Evolutionary conservation across 2,888 invertebrate genomes (phyloP).

Genomic region (Tipula confusa): DNA sequence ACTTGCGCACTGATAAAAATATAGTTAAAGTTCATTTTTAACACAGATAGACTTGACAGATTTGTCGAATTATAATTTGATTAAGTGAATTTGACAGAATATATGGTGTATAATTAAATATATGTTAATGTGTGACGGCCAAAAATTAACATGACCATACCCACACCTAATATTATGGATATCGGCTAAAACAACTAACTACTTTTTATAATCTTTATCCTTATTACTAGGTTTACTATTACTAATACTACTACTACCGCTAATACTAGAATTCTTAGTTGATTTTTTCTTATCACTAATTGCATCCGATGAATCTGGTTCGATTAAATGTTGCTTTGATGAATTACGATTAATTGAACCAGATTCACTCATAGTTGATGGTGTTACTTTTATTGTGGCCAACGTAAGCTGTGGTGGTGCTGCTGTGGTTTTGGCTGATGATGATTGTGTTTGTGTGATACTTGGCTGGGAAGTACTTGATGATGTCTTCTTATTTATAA

Average conservation of each 20-base stretch:
- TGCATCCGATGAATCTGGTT: background rate
- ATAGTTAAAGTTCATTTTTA: too few relatives aligned
- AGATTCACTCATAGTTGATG: background rate
- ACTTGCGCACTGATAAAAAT: too few relatives aligned
- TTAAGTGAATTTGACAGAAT: background rate
- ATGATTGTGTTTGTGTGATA: background rate
- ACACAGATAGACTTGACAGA: too few relatives aligned
- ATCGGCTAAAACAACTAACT: background rate
- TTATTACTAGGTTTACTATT: constrained; percentile 10
- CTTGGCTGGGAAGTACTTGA: background rate
- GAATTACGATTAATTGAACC: background rate
- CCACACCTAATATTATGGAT: background rate
- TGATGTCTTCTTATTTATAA: background rate
- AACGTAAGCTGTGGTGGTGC: background rate
- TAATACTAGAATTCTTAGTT: background rate
- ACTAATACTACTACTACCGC: background rate
- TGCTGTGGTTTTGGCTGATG: background rate
- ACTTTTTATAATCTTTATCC: constrained; percentile 7
- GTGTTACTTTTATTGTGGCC: background rate
- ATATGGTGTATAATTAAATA: background rate
- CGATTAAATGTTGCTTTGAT: background rate
- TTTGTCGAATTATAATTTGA: too few relatives aligned
- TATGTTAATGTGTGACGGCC: background rate
- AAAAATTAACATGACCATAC: background rate
- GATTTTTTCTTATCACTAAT: background rate